Evolutionary conservation across 2,797 vertebrate genomes (phyloP).

Genomic region (Tenualosa ilisha): DNA sequence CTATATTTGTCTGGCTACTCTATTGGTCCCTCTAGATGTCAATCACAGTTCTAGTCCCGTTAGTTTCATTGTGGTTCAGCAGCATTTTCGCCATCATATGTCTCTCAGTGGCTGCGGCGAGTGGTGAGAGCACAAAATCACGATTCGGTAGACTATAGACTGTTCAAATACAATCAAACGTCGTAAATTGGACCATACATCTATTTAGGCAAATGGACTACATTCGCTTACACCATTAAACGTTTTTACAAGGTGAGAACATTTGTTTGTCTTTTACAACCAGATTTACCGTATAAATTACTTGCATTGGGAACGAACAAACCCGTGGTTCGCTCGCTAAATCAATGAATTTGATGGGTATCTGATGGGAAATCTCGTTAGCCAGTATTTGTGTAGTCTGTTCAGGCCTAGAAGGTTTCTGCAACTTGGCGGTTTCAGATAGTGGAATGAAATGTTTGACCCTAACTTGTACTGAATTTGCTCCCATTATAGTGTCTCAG

Average conservation of each 20-base stretch:
- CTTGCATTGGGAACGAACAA: constrained; percentile 32
- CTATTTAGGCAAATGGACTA: constrained; percentile 52
- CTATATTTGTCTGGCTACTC: background rate
- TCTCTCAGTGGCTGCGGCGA: constrained; percentile 50
- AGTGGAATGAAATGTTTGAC: background rate
- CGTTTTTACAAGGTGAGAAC: constrained; percentile 24
- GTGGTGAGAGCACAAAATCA: constrained; percentile 31
- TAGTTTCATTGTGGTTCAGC: constrained; percentile 62
- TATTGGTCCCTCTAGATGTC: constrained; percentile 58
- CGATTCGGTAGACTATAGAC: background rate
- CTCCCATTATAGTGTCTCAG: background rate
- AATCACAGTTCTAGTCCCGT: constrained; percentile 50
- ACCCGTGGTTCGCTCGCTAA: constrained; percentile 12
- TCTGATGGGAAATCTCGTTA: background rate
- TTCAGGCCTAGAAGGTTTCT: background rate
- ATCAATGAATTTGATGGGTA: constrained; percentile 56
- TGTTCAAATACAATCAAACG: background rate
- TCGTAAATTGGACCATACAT: background rate
- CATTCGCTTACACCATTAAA: constrained; percentile 40
- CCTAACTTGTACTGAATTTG: background rate
- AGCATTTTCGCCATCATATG: constrained; percentile 68
- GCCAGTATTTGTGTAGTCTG: background rate
- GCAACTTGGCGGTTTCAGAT: background rate
- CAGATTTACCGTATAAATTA: constrained; percentile 24
- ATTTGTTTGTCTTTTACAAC: constrained; percentile 13